A percentile compares a stretch with the other conserved stretches of the same genome.
Conservation (phyloP, 53 echinoderm and acorn worm genomes). For the Hippasteria phrygiana region DNA sequence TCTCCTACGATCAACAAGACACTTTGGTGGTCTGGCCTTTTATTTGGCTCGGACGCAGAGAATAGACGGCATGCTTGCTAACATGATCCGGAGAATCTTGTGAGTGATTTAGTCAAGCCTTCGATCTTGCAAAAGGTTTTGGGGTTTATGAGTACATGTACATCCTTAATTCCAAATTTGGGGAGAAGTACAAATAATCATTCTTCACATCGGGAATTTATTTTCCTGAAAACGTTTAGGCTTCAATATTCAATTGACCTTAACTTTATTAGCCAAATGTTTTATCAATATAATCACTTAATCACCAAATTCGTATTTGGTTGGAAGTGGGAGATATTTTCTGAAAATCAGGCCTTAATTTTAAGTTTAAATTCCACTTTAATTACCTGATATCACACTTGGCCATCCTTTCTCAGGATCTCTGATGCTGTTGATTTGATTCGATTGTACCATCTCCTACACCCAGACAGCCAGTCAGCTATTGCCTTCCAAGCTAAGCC, state of each 20-base stretch:
- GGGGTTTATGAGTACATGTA: too few species aligned
- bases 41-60: slow-evolving; percentile 74
- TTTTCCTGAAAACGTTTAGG: too few species aligned
- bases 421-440: slow-evolving; percentile 87
- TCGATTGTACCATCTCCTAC: slow-evolving; percentile 72
- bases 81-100: slow-evolving; percentile 92
- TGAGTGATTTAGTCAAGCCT: slow-evolving; percentile 58
- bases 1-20: slow-evolving; percentile 86
- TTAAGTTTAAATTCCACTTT: background rate
- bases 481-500: slow-evolving; percentile 48
- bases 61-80: slow-evolving; percentile 85
- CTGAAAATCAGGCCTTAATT: too few species aligned
- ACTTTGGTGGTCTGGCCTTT: slow-evolving; percentile 94
- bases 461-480: slow-evolving; percentile 77
- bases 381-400: background rate
- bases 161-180: too few species aligned
- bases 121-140: background rate
- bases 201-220: too few species aligned
- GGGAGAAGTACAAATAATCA: too few species aligned
- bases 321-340: too few species aligned
- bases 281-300: too few species aligned
- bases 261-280: too few species aligned
- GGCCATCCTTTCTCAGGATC: slow-evolving; percentile 71
- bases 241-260: too few species aligned
- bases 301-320: too few species aligned